These are phyloP conservation scores for Nymphalis urticae DNA, from an alignment of 2,888 invertebrate genomes.

Conservation along the genomic window DNA sequence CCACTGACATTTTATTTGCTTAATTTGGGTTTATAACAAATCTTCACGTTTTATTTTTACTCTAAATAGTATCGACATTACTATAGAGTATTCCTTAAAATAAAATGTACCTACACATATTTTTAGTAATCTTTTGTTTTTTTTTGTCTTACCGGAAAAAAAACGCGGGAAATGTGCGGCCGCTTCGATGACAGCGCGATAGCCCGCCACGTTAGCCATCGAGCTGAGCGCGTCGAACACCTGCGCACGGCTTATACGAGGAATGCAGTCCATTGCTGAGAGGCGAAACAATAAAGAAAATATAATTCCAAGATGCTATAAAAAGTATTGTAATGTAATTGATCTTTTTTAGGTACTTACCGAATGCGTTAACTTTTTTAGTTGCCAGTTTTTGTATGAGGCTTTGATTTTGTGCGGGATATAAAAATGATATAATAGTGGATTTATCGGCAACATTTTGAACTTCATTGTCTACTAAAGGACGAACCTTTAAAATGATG, in stretches of 20 bases:
- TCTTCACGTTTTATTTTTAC: no score
- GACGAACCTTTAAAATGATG: constrained; percentile 90
- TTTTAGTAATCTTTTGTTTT: no score
- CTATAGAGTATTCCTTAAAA: no score
- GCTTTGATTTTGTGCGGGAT: constrained; percentile 90
- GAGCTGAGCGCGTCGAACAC: constrained; percentile 95
- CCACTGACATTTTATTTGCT: no score
- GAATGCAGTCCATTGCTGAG: constrained; percentile 93
- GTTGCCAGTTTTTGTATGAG: constrained; percentile 86
- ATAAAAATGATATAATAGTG: constrained; percentile 91
- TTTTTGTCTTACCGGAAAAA: constrained; percentile 85
- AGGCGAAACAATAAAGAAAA: constrained; percentile 29
- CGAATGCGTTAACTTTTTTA: constrained; percentile 89
- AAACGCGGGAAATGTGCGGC: constrained; percentile 95
- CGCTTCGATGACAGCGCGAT: constrained; percentile 93
- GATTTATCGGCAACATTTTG: constrained; percentile 83
- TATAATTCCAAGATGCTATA: background rate
- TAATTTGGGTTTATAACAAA: no score
- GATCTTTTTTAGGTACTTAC: constrained; percentile 64
- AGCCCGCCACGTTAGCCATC: constrained; percentile 95
- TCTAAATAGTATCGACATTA: no score
- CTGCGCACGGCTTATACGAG: constrained; percentile 93
- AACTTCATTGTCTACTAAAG: constrained; percentile 85
- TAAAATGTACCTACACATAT: no score
- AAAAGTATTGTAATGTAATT: no score